phyloP scores from a whole-genome alignment of 1,140 invertebrate species.

The Platyscapa corneri region DNA sequence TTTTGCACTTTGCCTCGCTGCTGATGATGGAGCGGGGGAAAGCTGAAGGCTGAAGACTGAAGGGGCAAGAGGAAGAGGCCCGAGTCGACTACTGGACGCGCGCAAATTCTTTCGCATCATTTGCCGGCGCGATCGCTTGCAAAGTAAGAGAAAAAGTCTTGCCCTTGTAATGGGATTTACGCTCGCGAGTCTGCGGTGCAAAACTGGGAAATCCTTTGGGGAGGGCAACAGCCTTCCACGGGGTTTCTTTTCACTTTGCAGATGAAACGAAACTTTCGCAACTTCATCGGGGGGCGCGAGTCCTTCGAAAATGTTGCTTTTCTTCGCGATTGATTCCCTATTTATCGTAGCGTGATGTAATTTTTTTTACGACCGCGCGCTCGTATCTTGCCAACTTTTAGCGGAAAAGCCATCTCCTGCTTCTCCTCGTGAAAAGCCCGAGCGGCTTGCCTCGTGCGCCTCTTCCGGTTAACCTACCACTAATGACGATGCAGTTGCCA shows the following conservation, averaged over 20 bases:
- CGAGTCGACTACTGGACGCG: too few species aligned
- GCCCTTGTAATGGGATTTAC: background rate
- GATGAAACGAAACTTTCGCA: slow-evolving; percentile 24
- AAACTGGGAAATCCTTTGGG: background rate
- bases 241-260: background rate
- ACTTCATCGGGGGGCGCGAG: background rate
- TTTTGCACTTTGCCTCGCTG: slow-evolving; percentile 6
- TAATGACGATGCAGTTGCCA: too few species aligned
- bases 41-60: too few species aligned
- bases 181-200: background rate
- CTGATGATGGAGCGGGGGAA: too few species aligned
- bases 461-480: background rate
- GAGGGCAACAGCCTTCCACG: background rate
- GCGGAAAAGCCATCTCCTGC: background rate
- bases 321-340: slow-evolving; percentile 12
- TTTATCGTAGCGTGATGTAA: background rate
- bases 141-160: slow-evolving; percentile 28
- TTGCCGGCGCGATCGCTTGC: slow-evolving; percentile 24
- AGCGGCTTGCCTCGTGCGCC: background rate
- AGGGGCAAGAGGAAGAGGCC: background rate
- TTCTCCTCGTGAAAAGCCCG: background rate
- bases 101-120: slow-evolving; percentile 30
- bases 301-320: background rate
- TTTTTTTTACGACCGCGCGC: background rate
- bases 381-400: background rate